A percentile compares a stretch with the other conserved stretches of the same genome.
Conservation (phyloP, 2,888 invertebrate genomes). For the Itoplectis maculator region DNA sequence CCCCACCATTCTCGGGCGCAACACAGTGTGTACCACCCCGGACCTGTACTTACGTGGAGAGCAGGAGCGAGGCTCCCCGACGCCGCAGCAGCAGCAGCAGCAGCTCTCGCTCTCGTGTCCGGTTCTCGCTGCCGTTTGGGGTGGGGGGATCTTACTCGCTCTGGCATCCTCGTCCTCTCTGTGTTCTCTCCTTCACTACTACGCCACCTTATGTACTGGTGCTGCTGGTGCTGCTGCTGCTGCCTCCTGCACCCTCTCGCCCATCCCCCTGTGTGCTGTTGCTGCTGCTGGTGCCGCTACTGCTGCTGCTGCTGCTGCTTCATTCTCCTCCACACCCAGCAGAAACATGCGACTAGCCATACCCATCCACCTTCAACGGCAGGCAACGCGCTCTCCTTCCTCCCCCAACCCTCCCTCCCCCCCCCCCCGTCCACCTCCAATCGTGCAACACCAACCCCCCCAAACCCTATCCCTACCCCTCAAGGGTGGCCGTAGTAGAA, state of each 20-base stretch:
- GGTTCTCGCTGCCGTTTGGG: slow-evolving; percentile 60
- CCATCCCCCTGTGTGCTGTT: slow-evolving; percentile 63
- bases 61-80: slow-evolving; percentile 44
- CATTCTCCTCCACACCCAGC: slow-evolving; percentile 63
- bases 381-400: slow-evolving; percentile 11
- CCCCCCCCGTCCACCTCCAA: slow-evolving; percentile 64
- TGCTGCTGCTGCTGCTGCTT: slow-evolving; percentile 63
- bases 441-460: slow-evolving; percentile 51
- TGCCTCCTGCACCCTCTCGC: slow-evolving; percentile 37
- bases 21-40: slow-evolving; percentile 55
- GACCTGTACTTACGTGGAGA: slow-evolving; percentile 47
- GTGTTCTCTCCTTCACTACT: slow-evolving; percentile 43
- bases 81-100: too few species aligned
- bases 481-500: slow-evolving; percentile 57
- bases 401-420: slow-evolving; percentile 48
- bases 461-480: slow-evolving; percentile 19
- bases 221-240: not conserved
- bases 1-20: slow-evolving; percentile 79
- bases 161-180: slow-evolving; percentile 47
- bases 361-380: slow-evolving; percentile 49
- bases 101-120: slow-evolving; percentile 71
- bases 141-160: slow-evolving; percentile 47
- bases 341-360: slow-evolving; percentile 56
- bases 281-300: slow-evolving; percentile 65
- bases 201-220: slow-evolving; percentile 22